Conservation (phyloP, 2,888 invertebrate species). For the Drosophila multiciliata region DNA sequence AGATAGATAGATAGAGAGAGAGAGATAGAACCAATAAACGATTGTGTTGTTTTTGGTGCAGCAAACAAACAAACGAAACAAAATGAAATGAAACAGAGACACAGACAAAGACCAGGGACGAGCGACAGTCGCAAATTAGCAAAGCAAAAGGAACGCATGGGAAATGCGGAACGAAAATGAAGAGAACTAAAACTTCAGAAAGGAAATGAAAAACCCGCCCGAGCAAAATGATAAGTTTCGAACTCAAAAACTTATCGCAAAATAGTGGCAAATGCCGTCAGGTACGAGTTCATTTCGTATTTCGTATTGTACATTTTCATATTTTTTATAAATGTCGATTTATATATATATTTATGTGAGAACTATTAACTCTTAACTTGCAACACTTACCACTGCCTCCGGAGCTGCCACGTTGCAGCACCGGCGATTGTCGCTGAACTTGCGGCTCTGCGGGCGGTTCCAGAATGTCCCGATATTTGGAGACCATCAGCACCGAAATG, state of each 20-base stretch:
- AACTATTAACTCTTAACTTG: slow-evolving; percentile 4
- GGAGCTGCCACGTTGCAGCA: slow-evolving; percentile 85
- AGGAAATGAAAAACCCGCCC: slow-evolving; percentile 37
- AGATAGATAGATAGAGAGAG: slow-evolving; percentile 10
- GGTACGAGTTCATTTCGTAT: slow-evolving; percentile 15
- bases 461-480: slow-evolving; percentile 99
- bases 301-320: slow-evolving; percentile 9
- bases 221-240: slow-evolving; percentile 17
- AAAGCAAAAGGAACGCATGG: slow-evolving; percentile 47
- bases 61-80: slow-evolving; percentile 40
- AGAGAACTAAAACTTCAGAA: slow-evolving; percentile 19
- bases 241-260: slow-evolving; percentile 3
- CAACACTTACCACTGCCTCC: slow-evolving; percentile 83
- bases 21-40: slow-evolving; percentile 42
- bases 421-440: slow-evolving; percentile 87
- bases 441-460: slow-evolving; percentile 94
- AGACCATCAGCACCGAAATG: slow-evolving; percentile 99
- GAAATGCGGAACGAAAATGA: slow-evolving; percentile 24
- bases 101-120: slow-evolving; percentile 11
- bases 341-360: not conserved
- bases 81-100: slow-evolving; percentile 34
- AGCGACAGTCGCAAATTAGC: slow-evolving; percentile 39
- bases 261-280: slow-evolving; percentile 27
- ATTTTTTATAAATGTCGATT: not conserved
- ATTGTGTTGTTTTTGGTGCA: slow-evolving; percentile 67